A percentile compares a stretch with the other conserved stretches of the same genome.
Conservation (phyloP, 2,113 vertebrate genomes). For the Trachemys scripta region DNA sequence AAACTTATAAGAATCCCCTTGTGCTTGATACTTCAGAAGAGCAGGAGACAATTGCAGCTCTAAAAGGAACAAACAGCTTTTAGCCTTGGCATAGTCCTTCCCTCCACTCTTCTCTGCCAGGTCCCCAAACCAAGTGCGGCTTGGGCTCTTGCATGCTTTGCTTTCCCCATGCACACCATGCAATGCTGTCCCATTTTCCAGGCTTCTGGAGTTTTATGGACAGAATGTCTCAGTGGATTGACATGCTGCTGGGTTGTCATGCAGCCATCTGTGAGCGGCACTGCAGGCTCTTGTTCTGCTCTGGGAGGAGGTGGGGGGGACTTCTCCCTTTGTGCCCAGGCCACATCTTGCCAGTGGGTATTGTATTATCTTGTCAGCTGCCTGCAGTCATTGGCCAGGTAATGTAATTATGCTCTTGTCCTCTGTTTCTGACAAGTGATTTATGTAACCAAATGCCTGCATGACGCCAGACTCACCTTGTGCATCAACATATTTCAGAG, state of each 20-base stretch:
- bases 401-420: accelerated
- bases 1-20: not conserved
- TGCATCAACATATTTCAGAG: too few species aligned
- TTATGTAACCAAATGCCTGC: not conserved
- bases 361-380: not conserved
- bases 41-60: not conserved
- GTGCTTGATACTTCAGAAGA: not conserved
- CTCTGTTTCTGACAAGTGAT: not conserved
- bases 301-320: accelerated
- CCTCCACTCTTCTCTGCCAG: not conserved
- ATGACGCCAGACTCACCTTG: not conserved
- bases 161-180: accelerated
- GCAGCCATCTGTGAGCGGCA: not conserved
- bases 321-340: not conserved
- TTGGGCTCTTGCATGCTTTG: not conserved
- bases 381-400: not conserved
- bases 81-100: not conserved
- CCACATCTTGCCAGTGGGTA: too few species aligned
- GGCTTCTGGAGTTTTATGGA: not conserved
- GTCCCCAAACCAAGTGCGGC: not conserved
- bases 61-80: not conserved
- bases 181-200: not conserved
- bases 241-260: not conserved
- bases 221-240: not conserved
- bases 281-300: not conserved